Evolutionary conservation across 1,140 invertebrate genomes (phyloP), one percentile per base, ranked within the genome.

Genomic region (Ips typographus): DNA sequence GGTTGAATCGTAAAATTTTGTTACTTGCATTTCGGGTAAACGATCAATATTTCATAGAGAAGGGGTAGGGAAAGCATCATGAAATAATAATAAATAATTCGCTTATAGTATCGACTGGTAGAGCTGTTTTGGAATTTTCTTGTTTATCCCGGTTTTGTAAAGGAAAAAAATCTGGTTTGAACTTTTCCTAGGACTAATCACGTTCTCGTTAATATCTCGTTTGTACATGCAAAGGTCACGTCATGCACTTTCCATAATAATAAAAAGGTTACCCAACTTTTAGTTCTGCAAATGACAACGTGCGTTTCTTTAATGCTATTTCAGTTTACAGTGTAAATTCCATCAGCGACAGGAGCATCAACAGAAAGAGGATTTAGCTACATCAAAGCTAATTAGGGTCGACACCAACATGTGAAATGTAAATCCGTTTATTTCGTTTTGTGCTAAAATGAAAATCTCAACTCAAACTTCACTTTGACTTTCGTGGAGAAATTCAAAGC

Each of bases 211-310:
- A 55, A 55, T 36, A 22, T 55, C n/a, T 55, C 52, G 6, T 55
- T 55, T 55, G 37, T 6, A 37, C 52, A 55, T 55, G 52, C 37
- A 55, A 55, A 55, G 52, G 52, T 55, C 52, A 55, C 37, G 52
- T 7, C 22, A 49, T 55, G 52, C 52, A 55, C 52, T 55, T 55
- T 55, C n/a, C 22, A 22, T 22, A n/a, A 38, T 36, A 36, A 38
- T 55, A 55, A 55, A 55, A 55, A 55, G 52, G 52, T 55, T 55
- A 55, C 8, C n/a, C n/a, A 49, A 49, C 44, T 49, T 8, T 8
- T 8, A 49, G 44, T 49, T 49, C 7, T 49, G 44, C 1, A 22
- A 49, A 22, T 49, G 44, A 49, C 44, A 49, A 49, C 44, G 22
- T 22, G 22, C 22, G 22, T 22, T 22, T 22, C 22, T 22, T 22